Percentiles rank a stretch among this genome's conserved stretches.
phyloP scores from a whole-genome alignment of 2,113 vertebrate genomes.

The Siniperca chuatsi region DNA sequence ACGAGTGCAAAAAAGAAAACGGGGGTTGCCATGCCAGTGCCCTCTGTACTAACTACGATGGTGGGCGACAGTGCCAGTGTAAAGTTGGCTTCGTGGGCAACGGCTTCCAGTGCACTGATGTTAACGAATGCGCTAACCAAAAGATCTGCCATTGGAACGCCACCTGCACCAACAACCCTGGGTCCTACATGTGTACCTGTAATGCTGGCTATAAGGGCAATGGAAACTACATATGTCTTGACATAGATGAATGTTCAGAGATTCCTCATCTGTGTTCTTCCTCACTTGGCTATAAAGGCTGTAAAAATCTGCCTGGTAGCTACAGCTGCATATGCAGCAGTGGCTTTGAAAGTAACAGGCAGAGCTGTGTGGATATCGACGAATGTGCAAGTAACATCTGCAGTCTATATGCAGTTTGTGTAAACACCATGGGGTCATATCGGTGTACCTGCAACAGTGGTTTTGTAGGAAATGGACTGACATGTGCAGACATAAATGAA shows the following conservation, averaged over 20 bases:
- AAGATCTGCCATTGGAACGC: slow-evolving; percentile 87
- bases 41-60: slow-evolving; percentile 81
- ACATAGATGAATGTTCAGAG: slow-evolving; percentile 87
- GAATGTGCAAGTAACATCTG: slow-evolving; percentile 83
- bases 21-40: slow-evolving; percentile 83
- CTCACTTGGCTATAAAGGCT: slow-evolving; percentile 83
- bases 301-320: slow-evolving; percentile 83
- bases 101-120: slow-evolving; percentile 82
- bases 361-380: slow-evolving; percentile 84
- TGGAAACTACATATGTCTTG: slow-evolving; percentile 87
- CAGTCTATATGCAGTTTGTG: slow-evolving; percentile 80
- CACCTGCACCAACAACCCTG: slow-evolving; percentile 86
- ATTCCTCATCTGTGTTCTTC: slow-evolving; percentile 78
- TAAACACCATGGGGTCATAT: slow-evolving; percentile 82
- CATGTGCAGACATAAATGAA: slow-evolving; percentile 86
- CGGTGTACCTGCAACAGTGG: slow-evolving; percentile 82
- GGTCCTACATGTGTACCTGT: slow-evolving; percentile 85
- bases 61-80: slow-evolving; percentile 82
- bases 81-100: slow-evolving; percentile 81
- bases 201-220: slow-evolving; percentile 87
- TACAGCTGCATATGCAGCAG: slow-evolving; percentile 81
- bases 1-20: slow-evolving; percentile 84
- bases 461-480: slow-evolving; percentile 84
- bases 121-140: slow-evolving; percentile 78
- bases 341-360: slow-evolving; percentile 83